Conservation (phyloP, 2,888 invertebrate genomes). For the Epinotia nisella region DNA sequence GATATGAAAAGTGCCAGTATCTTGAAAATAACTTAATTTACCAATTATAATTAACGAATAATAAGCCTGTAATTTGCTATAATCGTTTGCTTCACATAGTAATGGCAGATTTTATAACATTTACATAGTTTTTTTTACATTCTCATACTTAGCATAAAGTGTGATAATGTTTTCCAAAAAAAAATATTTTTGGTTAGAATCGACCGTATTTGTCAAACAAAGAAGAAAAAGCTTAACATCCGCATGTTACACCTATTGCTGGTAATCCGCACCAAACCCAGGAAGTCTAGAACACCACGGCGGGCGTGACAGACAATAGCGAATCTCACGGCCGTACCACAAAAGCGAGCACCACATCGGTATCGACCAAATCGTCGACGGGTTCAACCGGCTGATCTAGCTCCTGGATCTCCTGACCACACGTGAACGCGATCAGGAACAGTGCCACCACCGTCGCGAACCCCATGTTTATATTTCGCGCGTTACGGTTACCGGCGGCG, state of each 20-base stretch:
- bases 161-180: no score
- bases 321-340: constrained; percentile 64
- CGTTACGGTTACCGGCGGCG: constrained; percentile 51
- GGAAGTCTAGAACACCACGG: constrained; percentile 42
- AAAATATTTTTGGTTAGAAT: no score
- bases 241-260: not conserved
- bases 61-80: no score
- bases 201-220: not conserved
- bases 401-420: constrained; percentile 54
- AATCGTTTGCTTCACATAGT: no score
- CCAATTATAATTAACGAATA: not conserved
- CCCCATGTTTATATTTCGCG: constrained; percentile 55
- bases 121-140: no score
- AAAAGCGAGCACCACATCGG: constrained; percentile 68
- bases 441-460: constrained; percentile 55
- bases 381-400: constrained; percentile 54
- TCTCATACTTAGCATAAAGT: no score
- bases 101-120: no score
- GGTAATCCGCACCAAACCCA: constrained; percentile 7
- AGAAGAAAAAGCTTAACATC: not conserved
- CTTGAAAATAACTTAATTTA: not conserved
- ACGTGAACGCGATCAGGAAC: constrained; percentile 52
- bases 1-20: not conserved
- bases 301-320: constrained; percentile 55
- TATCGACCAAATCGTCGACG: constrained; percentile 57